Percentiles rank a stretch among this genome's conserved stretches.
phyloP scores from a whole-genome alignment of 2,113 vertebrate genomes.

The Lichenostomus cassidix region DNA sequence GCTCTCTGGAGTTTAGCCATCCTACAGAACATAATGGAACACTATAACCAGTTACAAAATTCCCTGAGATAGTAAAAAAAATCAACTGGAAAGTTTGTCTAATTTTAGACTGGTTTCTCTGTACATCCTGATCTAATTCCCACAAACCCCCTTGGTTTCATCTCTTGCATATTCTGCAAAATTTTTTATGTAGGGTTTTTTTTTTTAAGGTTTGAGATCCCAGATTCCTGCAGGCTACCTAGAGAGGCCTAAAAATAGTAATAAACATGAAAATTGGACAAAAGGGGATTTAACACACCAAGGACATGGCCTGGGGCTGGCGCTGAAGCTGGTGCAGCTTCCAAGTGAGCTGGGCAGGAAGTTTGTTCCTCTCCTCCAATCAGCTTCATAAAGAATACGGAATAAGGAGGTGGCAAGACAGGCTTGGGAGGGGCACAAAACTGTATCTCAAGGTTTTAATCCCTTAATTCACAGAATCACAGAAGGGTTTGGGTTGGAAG shows the following conservation, averaged over 20 bases:
- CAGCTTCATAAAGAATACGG: neutral
- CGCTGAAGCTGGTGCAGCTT: accelerated
- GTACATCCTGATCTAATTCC: neutral
- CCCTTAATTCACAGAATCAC: neutral
- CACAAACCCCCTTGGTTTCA: neutral
- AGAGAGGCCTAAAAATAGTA: conserved; percentile 28
- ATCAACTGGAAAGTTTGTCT: neutral
- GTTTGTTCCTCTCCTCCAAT: neutral
- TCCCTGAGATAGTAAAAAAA: conserved; percentile 17
- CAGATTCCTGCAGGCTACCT: conserved; percentile 21
- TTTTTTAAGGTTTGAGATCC: neutral
- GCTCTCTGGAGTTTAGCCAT: conserved; percentile 10
- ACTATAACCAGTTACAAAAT: neutral
- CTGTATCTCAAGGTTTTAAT: neutral
- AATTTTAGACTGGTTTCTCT: conserved; percentile 20
- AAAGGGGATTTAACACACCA: neutral
- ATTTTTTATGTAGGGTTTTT: neutral
- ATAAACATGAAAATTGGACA: neutral
- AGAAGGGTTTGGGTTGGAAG: neutral
- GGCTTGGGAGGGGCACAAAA: neutral
- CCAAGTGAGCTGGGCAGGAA: neutral
- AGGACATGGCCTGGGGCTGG: neutral
- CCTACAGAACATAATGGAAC: neutral
- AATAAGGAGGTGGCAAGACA: neutral
- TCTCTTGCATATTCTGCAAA: neutral